Evolutionary conservation across 2,113 vertebrate species (phyloP).

Genomic region (Odontophorus gujanensis): DNA sequence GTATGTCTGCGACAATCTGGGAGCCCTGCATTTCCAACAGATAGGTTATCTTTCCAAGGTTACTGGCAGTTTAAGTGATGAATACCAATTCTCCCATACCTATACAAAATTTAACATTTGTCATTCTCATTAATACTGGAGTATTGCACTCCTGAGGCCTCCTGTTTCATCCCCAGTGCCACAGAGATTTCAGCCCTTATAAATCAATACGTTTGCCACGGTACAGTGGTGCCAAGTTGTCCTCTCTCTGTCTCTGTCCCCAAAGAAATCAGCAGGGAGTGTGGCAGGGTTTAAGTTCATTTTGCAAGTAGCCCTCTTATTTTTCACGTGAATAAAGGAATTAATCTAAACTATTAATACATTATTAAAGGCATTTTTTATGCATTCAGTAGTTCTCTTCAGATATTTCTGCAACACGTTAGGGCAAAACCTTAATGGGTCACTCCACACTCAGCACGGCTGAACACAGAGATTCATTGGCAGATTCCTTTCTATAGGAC

Average conservation of each 20-base stretch:
- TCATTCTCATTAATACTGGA: neutral
- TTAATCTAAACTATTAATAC: slow-evolving; percentile 17
- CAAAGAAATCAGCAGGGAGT: slow-evolving; percentile 10
- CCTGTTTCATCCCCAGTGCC: slow-evolving; percentile 17
- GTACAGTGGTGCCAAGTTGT: neutral
- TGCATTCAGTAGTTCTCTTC: neutral
- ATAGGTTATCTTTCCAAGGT: neutral
- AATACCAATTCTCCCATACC: neutral
- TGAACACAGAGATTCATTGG: neutral
- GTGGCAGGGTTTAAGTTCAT: neutral
- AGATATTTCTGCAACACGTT: neutral
- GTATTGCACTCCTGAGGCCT: neutral
- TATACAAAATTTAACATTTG: slow-evolving; percentile 48
- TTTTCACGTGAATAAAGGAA: neutral
- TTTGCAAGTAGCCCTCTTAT: neutral
- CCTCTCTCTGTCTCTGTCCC: neutral
- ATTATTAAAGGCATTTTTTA: neutral
- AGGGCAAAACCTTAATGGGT: neutral
- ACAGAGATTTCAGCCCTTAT: slow-evolving; percentile 35
- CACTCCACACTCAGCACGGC: neutral
- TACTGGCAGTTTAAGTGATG: neutral
- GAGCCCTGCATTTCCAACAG: neutral
- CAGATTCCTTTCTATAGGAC: neutral
- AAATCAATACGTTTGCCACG: slow-evolving; percentile 16
- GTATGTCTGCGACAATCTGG: neutral